Base-by-base conservation (phyloP, 2,888 invertebrate species). In the Latheticus oryzae region DNA sequence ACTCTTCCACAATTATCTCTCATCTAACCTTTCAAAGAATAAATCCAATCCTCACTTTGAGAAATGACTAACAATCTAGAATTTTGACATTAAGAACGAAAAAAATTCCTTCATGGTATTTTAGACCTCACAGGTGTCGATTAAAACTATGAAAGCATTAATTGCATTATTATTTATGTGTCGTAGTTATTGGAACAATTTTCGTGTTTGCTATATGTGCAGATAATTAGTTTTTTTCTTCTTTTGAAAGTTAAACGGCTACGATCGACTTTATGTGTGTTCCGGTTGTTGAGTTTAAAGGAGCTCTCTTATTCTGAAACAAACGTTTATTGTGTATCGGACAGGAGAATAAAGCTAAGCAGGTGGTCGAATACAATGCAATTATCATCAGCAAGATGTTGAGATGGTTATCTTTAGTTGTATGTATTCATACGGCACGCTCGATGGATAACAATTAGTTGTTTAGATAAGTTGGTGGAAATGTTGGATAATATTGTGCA, bases 311-410 rank as follows among this genome's bases (percentile, higher is more conserved):
- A 51, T 43, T 51, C 43, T 12, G 17, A 40, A 51, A 57, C 43
- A 51, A 43, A 33, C 57, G 24, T 45, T 54, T 45, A 54, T 54
- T 54, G 53, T 55, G 15, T 40, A 8, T 17, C 12, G 53, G 62
- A 64, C 64, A 61, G 61, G 48, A 62, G 62, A 64, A 62, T 65
- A 58, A 63, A 58, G 63, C 65, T 43, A 61, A 60, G 55, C 63
- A 65, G 63, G 62, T 63, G 65, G 62, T 63, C 60, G 65, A 57
- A 54, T 62, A 65, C 63, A 65, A 65, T 65, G 55, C 65, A 65
- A 63, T 62, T 63, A 65, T 63, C 58, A 63, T 63, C 60, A 43
- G 42, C 55, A 55, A 62, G 59, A 63, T 63, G 55, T 55, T 30
- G 38, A 58, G 58, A 58, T 58, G 47, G 38, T 32, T 58, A 58